Evolutionary conservation across 2,113 vertebrate genomes (phyloP).

Genomic region (Oxygymnocypris stewartii): DNA sequence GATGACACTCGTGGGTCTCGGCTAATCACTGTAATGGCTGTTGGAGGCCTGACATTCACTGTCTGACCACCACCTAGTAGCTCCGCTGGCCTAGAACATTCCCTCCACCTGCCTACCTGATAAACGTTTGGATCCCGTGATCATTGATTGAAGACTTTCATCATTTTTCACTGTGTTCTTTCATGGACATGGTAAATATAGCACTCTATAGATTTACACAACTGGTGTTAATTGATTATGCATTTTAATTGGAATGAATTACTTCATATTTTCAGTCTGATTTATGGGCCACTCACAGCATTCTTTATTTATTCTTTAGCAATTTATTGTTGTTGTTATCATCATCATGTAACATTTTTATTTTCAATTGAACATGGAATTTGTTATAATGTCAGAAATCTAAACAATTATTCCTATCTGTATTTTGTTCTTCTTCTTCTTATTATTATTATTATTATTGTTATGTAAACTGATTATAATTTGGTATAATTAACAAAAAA

Average conservation of each 20-base stretch:
- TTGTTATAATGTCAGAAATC: background rate
- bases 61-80: background rate
- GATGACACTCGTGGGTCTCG: background rate
- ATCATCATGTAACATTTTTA: background rate
- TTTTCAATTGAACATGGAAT: background rate
- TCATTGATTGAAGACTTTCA: background rate
- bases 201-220: background rate
- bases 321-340: too few species aligned
- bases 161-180: background rate
- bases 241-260: background rate
- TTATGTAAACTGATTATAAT: too few species aligned
- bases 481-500: too few species aligned
- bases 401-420: too few species aligned
- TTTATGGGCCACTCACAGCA: background rate
- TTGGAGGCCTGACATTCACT: conserved; percentile 8
- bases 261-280: background rate
- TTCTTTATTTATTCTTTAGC: background rate
- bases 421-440: too few species aligned
- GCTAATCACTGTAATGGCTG: background rate
- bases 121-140: background rate
- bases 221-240: background rate
- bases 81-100: conserved; percentile 3
- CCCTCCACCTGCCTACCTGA: conserved; percentile 38
- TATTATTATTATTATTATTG: background rate
- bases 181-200: background rate